These are phyloP conservation scores for Apamea anceps DNA, from an alignment of 2,888 invertebrate genomes.

Conservation along the genomic window DNA sequence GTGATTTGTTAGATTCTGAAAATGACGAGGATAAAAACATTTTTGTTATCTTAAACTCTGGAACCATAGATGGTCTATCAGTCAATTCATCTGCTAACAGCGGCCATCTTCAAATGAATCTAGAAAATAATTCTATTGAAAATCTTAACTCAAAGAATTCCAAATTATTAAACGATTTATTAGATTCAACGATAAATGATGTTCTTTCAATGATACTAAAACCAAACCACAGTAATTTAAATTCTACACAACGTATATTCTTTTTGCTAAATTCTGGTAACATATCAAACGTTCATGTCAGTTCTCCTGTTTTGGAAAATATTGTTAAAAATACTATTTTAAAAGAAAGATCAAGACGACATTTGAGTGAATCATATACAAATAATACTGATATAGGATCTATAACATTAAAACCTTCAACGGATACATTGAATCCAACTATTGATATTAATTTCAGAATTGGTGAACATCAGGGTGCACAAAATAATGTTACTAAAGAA, in stretches of 20 bases:
- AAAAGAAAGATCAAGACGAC: conserved; percentile 2
- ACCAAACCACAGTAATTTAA: neutral
- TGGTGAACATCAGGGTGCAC: neutral
- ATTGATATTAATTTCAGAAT: conserved; percentile 21
- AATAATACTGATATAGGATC: neutral
- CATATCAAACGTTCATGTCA: conserved; percentile 15
- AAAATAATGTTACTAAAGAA: neutral
- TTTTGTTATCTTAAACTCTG: conserved; percentile 20
- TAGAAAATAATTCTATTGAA: neutral
- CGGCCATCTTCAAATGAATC: neutral
- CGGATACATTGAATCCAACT: neutral
- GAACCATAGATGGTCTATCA: conserved; percentile 6
- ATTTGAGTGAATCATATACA: conserved; percentile 3
- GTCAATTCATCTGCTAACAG: neutral
- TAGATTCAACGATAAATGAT: neutral
- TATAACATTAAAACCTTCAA: neutral
- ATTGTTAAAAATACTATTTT: neutral
- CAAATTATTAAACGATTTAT: conserved; percentile 1
- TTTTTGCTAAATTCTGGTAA: conserved; percentile 28
- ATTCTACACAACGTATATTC: conserved; percentile 1
- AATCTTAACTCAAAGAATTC: neutral
- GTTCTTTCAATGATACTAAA: conserved; percentile 13
- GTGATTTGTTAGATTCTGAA: neutral
- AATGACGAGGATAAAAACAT: neutral
- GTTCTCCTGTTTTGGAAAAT: neutral